A percentile compares a stretch with the other conserved stretches of the same genome.
Conservation (phyloP, 2,113 vertebrate genomes). For the Cromileptes altivelis region DNA sequence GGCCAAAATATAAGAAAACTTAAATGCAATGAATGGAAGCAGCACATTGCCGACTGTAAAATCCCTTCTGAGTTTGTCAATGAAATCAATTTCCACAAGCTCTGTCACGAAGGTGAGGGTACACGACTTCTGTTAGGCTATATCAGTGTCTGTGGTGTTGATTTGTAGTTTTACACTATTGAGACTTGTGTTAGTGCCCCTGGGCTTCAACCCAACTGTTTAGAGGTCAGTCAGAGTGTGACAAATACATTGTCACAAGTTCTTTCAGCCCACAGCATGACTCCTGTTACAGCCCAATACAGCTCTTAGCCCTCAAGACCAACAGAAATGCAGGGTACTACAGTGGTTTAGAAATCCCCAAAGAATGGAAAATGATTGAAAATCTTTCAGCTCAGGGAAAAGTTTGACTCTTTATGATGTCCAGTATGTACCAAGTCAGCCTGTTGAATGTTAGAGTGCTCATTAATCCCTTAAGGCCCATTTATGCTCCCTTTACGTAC, state of each 20-base stretch:
- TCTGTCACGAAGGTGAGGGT: too few relatives aligned
- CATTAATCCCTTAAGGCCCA: too few relatives aligned
- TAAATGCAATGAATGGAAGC: too few relatives aligned
- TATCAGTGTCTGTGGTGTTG: neutral
- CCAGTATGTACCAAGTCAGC: too few relatives aligned
- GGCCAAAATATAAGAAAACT: too few relatives aligned
- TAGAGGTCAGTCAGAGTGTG: conserved; percentile 7
- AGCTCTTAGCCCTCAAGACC: neutral
- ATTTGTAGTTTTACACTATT: conserved; percentile 8
- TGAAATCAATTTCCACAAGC: too few relatives aligned
- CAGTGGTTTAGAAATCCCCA: neutral
- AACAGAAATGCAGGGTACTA: neutral
- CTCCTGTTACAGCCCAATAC: neutral
- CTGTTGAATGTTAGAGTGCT: too few relatives aligned
- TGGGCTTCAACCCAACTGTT: neutral
- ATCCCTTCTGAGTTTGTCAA: too few relatives aligned
- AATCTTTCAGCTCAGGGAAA: neutral
- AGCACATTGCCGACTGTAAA: too few relatives aligned
- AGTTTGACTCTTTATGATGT: neutral
- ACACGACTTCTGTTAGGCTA: too few relatives aligned
- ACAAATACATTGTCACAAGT: neutral
- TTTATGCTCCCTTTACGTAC: too few relatives aligned
- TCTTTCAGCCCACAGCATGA: neutral
- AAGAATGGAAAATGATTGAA: neutral
- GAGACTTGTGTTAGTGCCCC: conserved; percentile 13